Percentiles rank a stretch among this genome's conserved stretches.
Evolutionary conservation across 1,140 invertebrate genomes (phyloP).

Genomic region (Sycophaga agraensis): DNA sequence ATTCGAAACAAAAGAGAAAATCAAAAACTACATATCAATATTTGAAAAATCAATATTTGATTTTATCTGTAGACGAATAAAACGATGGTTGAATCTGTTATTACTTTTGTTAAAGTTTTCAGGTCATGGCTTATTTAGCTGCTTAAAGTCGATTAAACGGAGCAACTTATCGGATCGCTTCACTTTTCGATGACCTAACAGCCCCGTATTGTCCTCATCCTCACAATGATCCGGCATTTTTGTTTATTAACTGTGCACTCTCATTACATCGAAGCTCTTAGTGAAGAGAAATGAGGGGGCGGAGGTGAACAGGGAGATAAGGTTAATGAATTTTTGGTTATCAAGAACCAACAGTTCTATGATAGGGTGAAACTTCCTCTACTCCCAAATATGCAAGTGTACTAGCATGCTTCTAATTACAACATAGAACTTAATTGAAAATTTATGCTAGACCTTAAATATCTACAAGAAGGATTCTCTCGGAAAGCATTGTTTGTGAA

Average conservation of each 20-base stretch:
- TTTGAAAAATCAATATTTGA: too few species aligned
- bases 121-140: not conserved
- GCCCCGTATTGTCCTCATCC: not conserved
- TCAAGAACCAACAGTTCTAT: not conserved
- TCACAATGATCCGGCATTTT: constrained; percentile 8
- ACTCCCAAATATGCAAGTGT: not conserved
- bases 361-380: not conserved
- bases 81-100: too few species aligned
- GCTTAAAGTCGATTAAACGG: constrained; percentile 2
- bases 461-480: too few species aligned
- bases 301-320: too few species aligned
- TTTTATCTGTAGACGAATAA: too few species aligned
- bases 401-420: not conserved
- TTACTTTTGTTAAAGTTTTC: not conserved
- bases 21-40: too few species aligned
- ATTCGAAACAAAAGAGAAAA: too few species aligned
- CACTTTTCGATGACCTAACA: not conserved
- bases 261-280: not conserved
- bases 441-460: too few species aligned
- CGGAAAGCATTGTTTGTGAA: too few species aligned
- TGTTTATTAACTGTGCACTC: not conserved
- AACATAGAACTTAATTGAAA: not conserved
- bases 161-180: not conserved
- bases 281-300: too few species aligned
- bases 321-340: constrained; percentile 20